phyloP scores from a whole-genome alignment of 2,113 vertebrate species.

The Nothocercus julius region DNA sequence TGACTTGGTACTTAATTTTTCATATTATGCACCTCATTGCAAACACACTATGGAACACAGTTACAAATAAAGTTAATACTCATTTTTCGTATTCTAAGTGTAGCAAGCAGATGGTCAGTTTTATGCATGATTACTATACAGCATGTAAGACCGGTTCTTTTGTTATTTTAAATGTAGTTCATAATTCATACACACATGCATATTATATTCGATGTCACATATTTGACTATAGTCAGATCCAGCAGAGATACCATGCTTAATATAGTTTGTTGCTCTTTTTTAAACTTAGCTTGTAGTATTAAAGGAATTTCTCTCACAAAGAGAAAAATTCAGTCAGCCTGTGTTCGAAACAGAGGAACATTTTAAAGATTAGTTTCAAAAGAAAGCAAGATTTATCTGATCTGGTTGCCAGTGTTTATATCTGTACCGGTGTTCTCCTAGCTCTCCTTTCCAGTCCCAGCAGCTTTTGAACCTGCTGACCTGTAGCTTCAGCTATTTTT shows the following conservation, averaged over 20 bases:
- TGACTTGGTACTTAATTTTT: neutral
- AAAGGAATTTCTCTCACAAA: neutral
- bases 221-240: neutral
- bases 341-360: neutral
- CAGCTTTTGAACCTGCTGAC: neutral
- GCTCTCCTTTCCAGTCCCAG: neutral
- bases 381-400: neutral
- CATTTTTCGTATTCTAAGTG: neutral
- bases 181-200: neutral
- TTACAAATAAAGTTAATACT: neutral
- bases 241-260: neutral
- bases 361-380: neutral
- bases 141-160: neutral
- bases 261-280: neutral
- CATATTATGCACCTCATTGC: neutral
- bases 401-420: neutral
- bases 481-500: neutral
- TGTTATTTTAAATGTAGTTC: neutral
- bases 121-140: neutral
- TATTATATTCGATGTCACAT: neutral
- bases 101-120: neutral
- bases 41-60: neutral
- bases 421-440: neutral
- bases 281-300: neutral
- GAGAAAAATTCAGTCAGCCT: neutral